Base-by-base conservation (phyloP, 2,888 invertebrate genomes). In the Melinaea menophilus region DNA sequence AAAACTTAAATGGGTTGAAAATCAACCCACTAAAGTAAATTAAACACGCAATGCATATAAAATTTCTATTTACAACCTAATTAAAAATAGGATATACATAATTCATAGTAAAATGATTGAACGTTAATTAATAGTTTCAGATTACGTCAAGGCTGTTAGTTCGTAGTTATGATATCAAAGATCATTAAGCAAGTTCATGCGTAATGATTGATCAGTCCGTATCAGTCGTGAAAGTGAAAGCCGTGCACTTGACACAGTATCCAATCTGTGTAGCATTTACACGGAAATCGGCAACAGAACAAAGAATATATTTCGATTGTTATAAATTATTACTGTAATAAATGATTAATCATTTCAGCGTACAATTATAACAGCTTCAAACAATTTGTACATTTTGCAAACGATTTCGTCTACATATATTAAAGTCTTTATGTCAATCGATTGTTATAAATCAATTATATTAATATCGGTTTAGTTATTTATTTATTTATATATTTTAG, bases 141-240 rank as follows among this genome's bases (percentile, higher is more conserved):
- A 51, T 31, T 31, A 51, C 51, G 51, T 51, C 51, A 51, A 31
- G 41, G 31, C 51, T 31, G 56, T 61, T 51, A 51, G 45, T 61
- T 59, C 55, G 47, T 54, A 55, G 56, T 51, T 67, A 64, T 57
- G 45, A 62, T 64, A 62, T 63, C 59, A 62, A 64, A 62, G 64
- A 64, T 64, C 62, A 64, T 60, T 62, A 60, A 37, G 55, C 62
- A 62, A 65, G 58, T 61, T 65, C 67, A 63, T 59, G 56, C 62
- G 55, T 58, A 64, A 55, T 67, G 64, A 67, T 69, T 62, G 61
- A 69, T 66, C 59, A 64, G 68, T 75, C 77, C 74, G 78, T 78
- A 76, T 77, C 75, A 79, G 79, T 75, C 75, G 77, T 77, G 76
- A 77, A 82, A 83, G 86, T 84, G 86, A 86, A 86, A 86, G 86